Base-by-base conservation (phyloP, 2,888 invertebrate species). In the Andrena bicolor region DNA sequence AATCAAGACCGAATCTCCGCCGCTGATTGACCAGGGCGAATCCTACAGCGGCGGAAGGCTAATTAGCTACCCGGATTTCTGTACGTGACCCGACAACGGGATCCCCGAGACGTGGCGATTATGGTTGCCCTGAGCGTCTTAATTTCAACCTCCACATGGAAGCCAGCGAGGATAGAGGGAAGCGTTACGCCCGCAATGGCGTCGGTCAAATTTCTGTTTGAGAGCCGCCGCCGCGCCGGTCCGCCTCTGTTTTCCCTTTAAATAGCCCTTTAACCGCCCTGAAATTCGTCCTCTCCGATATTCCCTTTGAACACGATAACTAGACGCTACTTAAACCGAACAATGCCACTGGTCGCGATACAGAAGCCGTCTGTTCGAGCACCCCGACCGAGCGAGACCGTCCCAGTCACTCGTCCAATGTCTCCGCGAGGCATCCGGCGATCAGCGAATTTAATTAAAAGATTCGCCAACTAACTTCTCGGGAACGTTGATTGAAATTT, bases 1-100 rank as follows among this genome's bases (percentile, higher is more conserved):
- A 90, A 90, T 90, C 90, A 90, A 88, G 90, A 88, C 89, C 84
- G 88, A 90, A 90, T 88, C 88, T 88, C 89, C 84, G 86, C 83
- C 89, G 81, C 85, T 88, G 88, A 88, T 88, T 88, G 88, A 88
- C 88, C 88, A 86, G 87, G 83, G 89, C 79, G 86, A 82, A 88
- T 87, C 85, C 79, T 78, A 41, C 63, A 84, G 65, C 82, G 73
- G 79, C 80, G 72, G 88, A 88, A 87, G 88, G 88, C 88, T 88
- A 88, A 88, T 88, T 88, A 88, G 86, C 85, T 82, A 84, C 72
- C 82, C 81, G 87, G 88, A 88, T 88, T 84, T 84, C 64, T 84
- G 83, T 84, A 88, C 88, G 88, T 88, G 88, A 88, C 89, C 74
- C 87, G 88, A 87, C 87, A 88, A 83, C 88, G 82, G 74, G 87